Evolutionary conservation across 2,888 invertebrate genomes (phyloP), one percentile per base, ranked within the genome.

Genomic region (Xestia rhomboidea): DNA sequence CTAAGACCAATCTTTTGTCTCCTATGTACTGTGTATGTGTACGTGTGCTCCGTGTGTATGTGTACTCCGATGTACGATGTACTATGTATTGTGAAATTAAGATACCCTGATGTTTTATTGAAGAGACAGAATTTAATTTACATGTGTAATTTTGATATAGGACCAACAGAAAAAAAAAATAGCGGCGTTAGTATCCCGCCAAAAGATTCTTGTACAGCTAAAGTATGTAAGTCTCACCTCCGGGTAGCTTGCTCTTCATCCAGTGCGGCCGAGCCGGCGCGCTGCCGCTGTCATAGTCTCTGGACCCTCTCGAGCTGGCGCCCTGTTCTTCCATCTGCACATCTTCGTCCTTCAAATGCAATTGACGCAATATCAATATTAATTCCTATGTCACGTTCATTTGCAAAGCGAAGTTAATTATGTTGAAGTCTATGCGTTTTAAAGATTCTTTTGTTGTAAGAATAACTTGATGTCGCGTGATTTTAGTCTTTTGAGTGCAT

Each of bases 191-290:
- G 21, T 46, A 46, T 21, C 6, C 46, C 46, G 46, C 46, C 21
- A 49, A 49, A 49, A 49, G 7, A 21, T 49, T 49, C 24, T 49
- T 24, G 10, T 24, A 49, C 24, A 49, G 2, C 24, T 21, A 21
- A 34, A 21, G 21, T 21, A 11, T n/a, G 21, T 38, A 18, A 24
- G 11, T 75, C 88, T 84, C 60, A 96, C 96, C 93, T 86, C 96
- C 96, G 1, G 84, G 76, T 10, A 95, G 81, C 80, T 93, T 95
- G 63, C 89, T 86, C 89, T 94, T 96, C 95, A 96, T 96, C 96
- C 96, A 96, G 73, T 79, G 77, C 1, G 88, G 88, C 3, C 82
- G 79, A 10, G 82, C 70, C 0, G 92, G 24, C 92, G 13, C 85
- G 30, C 38, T 24, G 38, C 8, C n/a, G 6, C 57, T 75, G 24